phyloP scores from a whole-genome alignment of 2,113 vertebrate genomes.

The Gymnobelideus leadbeateri region DNA sequence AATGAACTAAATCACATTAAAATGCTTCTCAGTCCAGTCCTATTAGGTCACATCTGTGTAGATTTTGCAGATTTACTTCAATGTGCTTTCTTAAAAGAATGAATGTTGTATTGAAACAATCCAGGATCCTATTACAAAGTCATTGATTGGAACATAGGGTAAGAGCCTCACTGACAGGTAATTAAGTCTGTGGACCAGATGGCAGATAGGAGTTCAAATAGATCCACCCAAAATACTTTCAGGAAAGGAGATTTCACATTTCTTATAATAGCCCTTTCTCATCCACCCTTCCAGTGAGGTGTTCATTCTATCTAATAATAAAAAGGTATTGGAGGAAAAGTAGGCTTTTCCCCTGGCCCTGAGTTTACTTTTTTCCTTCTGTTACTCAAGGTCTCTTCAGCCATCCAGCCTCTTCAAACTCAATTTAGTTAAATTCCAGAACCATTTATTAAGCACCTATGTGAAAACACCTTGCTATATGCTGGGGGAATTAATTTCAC shows the following conservation, averaged over 20 bases:
- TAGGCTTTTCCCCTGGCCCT: background rate
- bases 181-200: background rate
- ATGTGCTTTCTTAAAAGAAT: background rate
- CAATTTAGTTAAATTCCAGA: background rate
- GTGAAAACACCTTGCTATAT: background rate
- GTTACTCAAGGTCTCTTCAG: background rate
- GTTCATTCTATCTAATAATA: background rate
- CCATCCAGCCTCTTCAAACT: background rate
- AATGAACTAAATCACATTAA: background rate
- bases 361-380: background rate
- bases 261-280: background rate
- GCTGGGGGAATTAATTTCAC: background rate
- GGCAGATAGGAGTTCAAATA: background rate
- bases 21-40: background rate
- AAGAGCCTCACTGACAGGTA: background rate
- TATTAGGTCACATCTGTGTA: background rate
- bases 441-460: background rate
- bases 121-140: background rate
- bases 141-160: background rate
- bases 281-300: background rate
- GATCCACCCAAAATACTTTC: background rate
- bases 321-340: background rate
- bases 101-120: background rate
- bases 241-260: background rate
- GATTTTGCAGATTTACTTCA: background rate